Evolutionary conservation across 2,888 invertebrate genomes (phyloP), one percentile per base, ranked within the genome.

Genomic region (Archips xylosteana): DNA sequence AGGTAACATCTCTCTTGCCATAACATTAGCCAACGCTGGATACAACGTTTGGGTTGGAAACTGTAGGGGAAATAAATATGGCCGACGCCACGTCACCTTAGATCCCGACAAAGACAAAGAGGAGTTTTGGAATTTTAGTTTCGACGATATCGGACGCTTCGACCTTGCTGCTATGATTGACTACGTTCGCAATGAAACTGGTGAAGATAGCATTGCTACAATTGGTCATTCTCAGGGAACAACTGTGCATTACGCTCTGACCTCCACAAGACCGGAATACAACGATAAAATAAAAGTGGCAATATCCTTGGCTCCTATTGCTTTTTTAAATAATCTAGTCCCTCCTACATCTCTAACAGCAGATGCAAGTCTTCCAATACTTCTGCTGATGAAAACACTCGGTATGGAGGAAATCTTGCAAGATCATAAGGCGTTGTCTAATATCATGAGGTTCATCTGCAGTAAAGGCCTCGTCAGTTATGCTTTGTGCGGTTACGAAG

Each of bases 1-100:
- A 42, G 86, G 85, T 0, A 78, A 83, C 23, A 66, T 10, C 0
- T 86, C 87, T 0, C 69, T 87, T 13, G 81, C 78, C 0, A 71
- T 80, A 6, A 77, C 79, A 8, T 68, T 83, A 3, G 84, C 82
- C 1, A 61, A 74, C 0, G 23, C 36, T 15, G 82, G 82, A 3
- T 83, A 83, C 76, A 85, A 83, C 45, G 77, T 80, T 2, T 73
- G 73, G 73, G 63, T 49, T 5, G 68, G 67, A 32, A 73, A 73
- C 13, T 51, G 8, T 12, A 59, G 74, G 23, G 74, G 74, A n/a
- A 70, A 34, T 42, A 59, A 65, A 49, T 74, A 61, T 23, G 49
- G 49, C 2, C 12, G 64, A 42, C 42, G 45, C 32, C 68, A 73
- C 32, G 34, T 63, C 3, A 54, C 8, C 3, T 34, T 76, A 49